Base-by-base conservation (phyloP, 2,888 invertebrate genomes). In the Papilio demoleus region DNA sequence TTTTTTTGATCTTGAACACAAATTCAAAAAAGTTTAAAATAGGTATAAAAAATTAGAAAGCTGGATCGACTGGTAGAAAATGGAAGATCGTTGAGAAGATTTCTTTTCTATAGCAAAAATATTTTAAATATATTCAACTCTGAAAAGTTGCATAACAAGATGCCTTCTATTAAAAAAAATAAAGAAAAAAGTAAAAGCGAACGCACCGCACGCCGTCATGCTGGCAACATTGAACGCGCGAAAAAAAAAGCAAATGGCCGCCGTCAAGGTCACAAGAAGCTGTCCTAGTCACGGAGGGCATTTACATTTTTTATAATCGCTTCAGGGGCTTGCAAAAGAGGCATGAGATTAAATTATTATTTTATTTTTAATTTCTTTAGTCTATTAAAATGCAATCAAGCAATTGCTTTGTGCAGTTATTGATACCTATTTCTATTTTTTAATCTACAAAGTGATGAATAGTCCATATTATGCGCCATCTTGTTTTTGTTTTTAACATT, bases 261-360 rank as follows among this genome's bases (percentile, higher is more conserved):
- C 81, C 82, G 73, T 79, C 91, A 92, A 92, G 92, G 92, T 90
- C 92, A 80, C 82, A 83, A 88, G 88, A 90, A 88, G 91, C 88
- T 90, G 92, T 91, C 91, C 90, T 91, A 92, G 91, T 89, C 89
- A 86, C 80, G 84, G 89, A 90, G 89, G 87, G 88, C 89, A 86
- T 88, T 88, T 86, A 88, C 86, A 86, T 88, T 89, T 91, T 88
- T 87, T 85, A 83, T 81, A 78, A 79, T 77, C 75, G 84, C 81
- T 80, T 78, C 84, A 84, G 81, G 82, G 80, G 81, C 81, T 80
- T 79, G 82, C 79, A 73, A 79, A 78, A 81, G 81, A 74, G 77
- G 79, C 76, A 72, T 73, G 73, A 11, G 77, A 79, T 84, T 81
- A 75, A 84, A 79, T 76, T 76, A 70, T 73, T 75, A 67, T 67